These are phyloP conservation scores for Arbacia lixula DNA, from an alignment of 53 echinoderm and acorn worm species.

Conservation along the genomic window DNA sequence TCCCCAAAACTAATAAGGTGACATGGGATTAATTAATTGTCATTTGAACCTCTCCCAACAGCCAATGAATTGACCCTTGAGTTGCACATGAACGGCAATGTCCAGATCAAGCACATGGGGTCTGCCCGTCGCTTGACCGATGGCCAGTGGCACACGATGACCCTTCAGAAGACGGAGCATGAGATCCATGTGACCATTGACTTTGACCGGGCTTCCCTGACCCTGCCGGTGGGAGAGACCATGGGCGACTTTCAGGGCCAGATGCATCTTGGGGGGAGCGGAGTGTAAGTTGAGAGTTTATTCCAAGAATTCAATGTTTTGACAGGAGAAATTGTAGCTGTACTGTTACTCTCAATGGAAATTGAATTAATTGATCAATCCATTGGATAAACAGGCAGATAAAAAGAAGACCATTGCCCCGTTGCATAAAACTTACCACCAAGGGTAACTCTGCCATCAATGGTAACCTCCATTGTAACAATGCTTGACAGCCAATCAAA, in stretches of 20 bases:
- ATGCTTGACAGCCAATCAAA: too few species aligned
- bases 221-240: slow-evolving; percentile 32
- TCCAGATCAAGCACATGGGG: neutral
- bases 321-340: too few species aligned
- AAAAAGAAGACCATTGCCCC: too few species aligned
- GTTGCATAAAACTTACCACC: too few species aligned
- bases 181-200: slow-evolving; percentile 55
- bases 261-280: slow-evolving; percentile 44
- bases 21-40: too few species aligned
- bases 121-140: slow-evolving; percentile 24
- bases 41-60: too few species aligned
- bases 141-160: slow-evolving; percentile 60
- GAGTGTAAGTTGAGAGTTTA: slow-evolving; percentile 30
- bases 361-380: too few species aligned
- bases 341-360: too few species aligned
- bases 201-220: slow-evolving; percentile 18
- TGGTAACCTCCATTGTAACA: too few species aligned
- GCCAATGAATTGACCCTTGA: slow-evolving; percentile 34
- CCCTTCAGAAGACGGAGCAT: slow-evolving; percentile 19
- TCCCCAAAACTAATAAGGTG: too few species aligned
- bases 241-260: slow-evolving; percentile 47
- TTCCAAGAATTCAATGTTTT: too few species aligned
- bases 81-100: slow-evolving; percentile 19
- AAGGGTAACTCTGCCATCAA: neutral
- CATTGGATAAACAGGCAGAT: too few species aligned